Conservation (phyloP, 2,113 vertebrate species). For the Oophaga pumilio region DNA sequence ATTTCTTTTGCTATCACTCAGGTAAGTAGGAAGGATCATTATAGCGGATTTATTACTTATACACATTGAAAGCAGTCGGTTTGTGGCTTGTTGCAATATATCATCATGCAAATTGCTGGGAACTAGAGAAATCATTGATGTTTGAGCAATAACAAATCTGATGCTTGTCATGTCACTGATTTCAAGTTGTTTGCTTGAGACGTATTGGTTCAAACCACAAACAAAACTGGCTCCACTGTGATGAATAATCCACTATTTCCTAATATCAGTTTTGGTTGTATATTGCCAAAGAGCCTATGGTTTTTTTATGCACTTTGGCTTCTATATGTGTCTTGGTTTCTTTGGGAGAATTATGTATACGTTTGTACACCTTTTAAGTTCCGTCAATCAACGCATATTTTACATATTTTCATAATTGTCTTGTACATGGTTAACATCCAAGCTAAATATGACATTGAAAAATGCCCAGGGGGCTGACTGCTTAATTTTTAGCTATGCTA, state of each 20-base stretch:
- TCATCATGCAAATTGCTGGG: background rate
- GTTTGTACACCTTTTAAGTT: slow-evolving; percentile 37
- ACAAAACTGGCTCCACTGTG: background rate
- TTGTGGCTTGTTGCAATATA: background rate
- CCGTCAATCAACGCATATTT: slow-evolving; percentile 14
- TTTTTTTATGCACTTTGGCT: slow-evolving; percentile 28
- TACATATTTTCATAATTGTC: slow-evolving; percentile 27
- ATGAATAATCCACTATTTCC: slow-evolving; percentile 58
- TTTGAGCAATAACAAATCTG: background rate
- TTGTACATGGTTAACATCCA: background rate
- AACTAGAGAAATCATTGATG: background rate
- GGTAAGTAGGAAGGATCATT: slow-evolving; percentile 75
- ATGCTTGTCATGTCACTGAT: background rate
- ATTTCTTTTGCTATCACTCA: slow-evolving; percentile 83
- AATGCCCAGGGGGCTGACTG: background rate
- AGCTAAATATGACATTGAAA: background rate
- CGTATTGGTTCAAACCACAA: background rate
- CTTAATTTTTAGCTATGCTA: slow-evolving; percentile 2
- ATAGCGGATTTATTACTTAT: slow-evolving; percentile 44
- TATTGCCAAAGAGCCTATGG: slow-evolving; percentile 25
- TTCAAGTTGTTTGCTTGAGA: background rate
- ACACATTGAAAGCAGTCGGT: background rate
- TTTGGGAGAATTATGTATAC: background rate
- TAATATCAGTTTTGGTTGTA: slow-evolving; percentile 37
- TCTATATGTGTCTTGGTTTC: slow-evolving; percentile 15